These are phyloP conservation scores for Euphonia xanthogaster DNA, from an alignment of 2,797 vertebrate genomes.

Conservation along the genomic window DNA sequence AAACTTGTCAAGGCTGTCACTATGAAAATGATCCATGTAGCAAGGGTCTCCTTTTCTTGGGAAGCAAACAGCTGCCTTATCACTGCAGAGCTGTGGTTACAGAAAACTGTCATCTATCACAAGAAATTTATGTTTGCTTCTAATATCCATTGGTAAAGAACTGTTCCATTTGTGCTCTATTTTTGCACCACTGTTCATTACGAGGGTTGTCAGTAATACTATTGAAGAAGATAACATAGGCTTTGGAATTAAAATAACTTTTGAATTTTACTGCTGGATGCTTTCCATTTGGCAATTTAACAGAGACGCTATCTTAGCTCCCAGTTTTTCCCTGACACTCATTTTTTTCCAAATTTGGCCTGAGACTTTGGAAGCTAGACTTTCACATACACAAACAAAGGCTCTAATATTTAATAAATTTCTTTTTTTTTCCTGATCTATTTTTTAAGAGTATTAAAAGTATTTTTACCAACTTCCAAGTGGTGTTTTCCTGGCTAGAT, in stretches of 20 bases:
- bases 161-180: neutral
- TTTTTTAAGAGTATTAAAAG: neutral
- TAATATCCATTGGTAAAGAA: slow-evolving; percentile 53
- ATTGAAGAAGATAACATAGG: neutral
- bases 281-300: neutral
- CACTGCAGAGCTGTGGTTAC: slow-evolving; percentile 54
- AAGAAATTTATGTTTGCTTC: slow-evolving; percentile 54
- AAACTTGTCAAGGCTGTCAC: slow-evolving; percentile 79
- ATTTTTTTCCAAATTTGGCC: neutral
- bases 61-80: slow-evolving; percentile 80
- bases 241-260: neutral
- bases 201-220: neutral
- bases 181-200: neutral
- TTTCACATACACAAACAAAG: neutral
- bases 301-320: neutral
- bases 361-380: neutral
- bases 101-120: slow-evolving; percentile 65
- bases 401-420: neutral
- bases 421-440: neutral
- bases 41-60: slow-evolving; percentile 74
- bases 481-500: neutral
- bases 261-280: neutral
- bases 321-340: neutral
- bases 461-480: neutral
- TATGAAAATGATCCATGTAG: slow-evolving; percentile 80